Conservation (phyloP, 2,888 invertebrate genomes). For the Cataglyphis rosenhaueri region DNA sequence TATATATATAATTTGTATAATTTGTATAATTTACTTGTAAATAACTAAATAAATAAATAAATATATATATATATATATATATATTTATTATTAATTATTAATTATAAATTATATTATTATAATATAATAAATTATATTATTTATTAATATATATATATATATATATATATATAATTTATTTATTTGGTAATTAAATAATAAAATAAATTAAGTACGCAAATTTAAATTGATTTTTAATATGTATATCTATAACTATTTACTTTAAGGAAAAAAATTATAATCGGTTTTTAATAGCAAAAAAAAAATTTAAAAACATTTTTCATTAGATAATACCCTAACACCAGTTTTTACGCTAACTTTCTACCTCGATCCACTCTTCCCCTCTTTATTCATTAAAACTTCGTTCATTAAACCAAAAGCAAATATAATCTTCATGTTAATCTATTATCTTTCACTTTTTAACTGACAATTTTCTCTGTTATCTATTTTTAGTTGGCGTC, state of each 20-base stretch:
- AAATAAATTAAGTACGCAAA: background rate
- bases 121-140: no score
- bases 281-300: background rate
- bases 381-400: background rate
- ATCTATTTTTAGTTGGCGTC: conserved; percentile 61
- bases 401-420: no score
- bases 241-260: background rate
- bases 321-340: background rate
- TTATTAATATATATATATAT: no score
- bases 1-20: background rate
- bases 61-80: no score
- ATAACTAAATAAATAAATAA: no score
- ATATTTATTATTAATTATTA: no score
- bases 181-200: background rate
- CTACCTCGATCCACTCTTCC: background rate
- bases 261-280: background rate
- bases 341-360: background rate
- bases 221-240: background rate
- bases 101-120: no score
- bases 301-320: background rate
- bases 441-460: background rate
- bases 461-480: conserved; percentile 14
- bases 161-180: background rate
- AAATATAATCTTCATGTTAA: background rate
- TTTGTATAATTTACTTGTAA: background rate